Base-by-base conservation (phyloP, 2,797 vertebrate genomes). In the Schizothorax lantsangensis region DNA sequence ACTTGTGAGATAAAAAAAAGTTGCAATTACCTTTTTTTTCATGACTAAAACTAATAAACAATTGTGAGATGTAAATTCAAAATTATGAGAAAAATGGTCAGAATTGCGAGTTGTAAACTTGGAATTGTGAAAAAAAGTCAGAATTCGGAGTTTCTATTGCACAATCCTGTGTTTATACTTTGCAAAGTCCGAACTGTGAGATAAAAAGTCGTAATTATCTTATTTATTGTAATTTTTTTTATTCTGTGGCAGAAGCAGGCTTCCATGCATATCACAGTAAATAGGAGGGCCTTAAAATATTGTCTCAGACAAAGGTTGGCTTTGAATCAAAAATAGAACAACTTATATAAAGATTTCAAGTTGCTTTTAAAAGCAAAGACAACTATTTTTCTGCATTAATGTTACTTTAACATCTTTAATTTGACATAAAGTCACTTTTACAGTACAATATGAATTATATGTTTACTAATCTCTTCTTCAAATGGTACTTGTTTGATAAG, bases 401-500 rank as follows among this genome's bases (percentile, higher is more conserved):
- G 68, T n/a, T 14, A 43, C 11, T 2, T 43, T n/a, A n/a, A n/a
- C n/a, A n/a, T 47, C 45, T 47, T 49, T 52, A 17, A 52, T 52
- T 52, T 49, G 6, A 11, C 45, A 75, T 74, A 17, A 74, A 74
- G 26, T 21, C 17, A 21, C 47, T n/a, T 38, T 77, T 77, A 8
- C 9, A 23, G 11, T 38, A 54, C 10, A 14, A 15, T 57, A n/a
- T 78, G 11, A 57, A n/a, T 4, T 6, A 57, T 59, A 14, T 5
- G 21, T 59, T 79, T 1, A 30, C 38, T 30, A 33, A 11, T 64
- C 17, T 57, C 3, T 36, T 64, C 30, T 64, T 84, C 43, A n/a
- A 40, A 38, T n/a, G 59, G 9, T 21, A 30, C 21, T 69, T 81
- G 43, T 49, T 54, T 83, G n/a, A 36, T n/a, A 91, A 99, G 97